phyloP scores from a whole-genome alignment of 2,797 vertebrate genomes.

The Coregonus ussuriensis region DNA sequence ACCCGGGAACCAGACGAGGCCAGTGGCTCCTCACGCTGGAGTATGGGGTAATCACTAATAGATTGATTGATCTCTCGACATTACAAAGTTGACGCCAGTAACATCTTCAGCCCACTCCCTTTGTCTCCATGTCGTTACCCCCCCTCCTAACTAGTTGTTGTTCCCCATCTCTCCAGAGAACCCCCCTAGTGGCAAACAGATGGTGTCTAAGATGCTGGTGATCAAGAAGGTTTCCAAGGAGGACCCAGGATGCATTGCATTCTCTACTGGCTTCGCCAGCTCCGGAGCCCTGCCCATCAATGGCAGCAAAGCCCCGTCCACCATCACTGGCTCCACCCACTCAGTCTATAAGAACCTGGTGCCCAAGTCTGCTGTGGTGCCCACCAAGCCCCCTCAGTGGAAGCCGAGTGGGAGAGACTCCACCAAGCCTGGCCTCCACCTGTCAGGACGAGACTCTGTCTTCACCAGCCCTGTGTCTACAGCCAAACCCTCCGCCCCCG shows the following conservation, averaged over 20 bases:
- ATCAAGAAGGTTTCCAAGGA: conserved; percentile 99
- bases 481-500: conserved; percentile 88
- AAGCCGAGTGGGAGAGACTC: conserved; percentile 91
- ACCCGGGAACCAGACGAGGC: conserved; percentile 87
- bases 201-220: conserved; percentile 97
- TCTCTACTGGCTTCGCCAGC: conserved; percentile 94
- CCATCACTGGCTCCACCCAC: conserved; percentile 80
- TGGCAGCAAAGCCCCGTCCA: conserved; percentile 89
- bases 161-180: conserved; percentile 81
- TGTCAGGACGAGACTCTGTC: conserved; percentile 91
- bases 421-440: conserved; percentile 89
- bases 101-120: not conserved
- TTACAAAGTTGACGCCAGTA: not conserved
- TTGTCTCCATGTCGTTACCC: not conserved
- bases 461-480: conserved; percentile 96
- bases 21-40: conserved; percentile 93
- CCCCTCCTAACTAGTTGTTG: not conserved
- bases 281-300: conserved; percentile 89
- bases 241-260: conserved; percentile 87
- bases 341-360: conserved; percentile 97
- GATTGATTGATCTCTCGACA: not conserved
- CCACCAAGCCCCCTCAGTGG: conserved; percentile 88
- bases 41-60: conserved; percentile 89
- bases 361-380: conserved; percentile 93
- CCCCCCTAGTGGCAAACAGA: conserved; percentile 97